These are phyloP conservation scores for Phyllotreta cruciferae DNA, from an alignment of 2,888 invertebrate species.

Conservation along the genomic window DNA sequence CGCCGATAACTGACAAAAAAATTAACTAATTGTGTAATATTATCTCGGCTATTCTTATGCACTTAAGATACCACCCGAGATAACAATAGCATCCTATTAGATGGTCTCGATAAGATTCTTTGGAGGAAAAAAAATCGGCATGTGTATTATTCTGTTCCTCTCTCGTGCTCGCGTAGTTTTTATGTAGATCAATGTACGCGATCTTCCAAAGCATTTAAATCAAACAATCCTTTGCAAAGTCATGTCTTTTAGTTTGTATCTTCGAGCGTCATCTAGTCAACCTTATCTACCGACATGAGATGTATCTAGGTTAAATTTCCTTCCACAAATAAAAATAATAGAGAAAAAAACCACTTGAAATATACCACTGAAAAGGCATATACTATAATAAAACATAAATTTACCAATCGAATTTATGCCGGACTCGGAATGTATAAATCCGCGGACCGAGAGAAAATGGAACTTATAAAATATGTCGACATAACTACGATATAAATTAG, in stretches of 20 bases:
- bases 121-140: slow-evolving; percentile 21
- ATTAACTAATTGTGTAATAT: slow-evolving; percentile 14
- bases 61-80: slow-evolving; percentile 17
- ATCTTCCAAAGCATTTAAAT: slow-evolving; percentile 28
- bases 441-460: slow-evolving; percentile 38
- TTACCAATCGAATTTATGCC: slow-evolving; percentile 39
- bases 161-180: slow-evolving; percentile 27
- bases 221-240: slow-evolving; percentile 31
- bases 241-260: slow-evolving; percentile 30
- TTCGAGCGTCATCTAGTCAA: slow-evolving; percentile 28
- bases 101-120: slow-evolving; percentile 14
- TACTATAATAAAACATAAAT: slow-evolving; percentile 44
- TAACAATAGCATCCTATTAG: slow-evolving; percentile 17
- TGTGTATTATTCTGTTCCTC: slow-evolving; percentile 26
- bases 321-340: slow-evolving; percentile 26
- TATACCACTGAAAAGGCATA: slow-evolving; percentile 36
- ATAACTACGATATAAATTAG: slow-evolving; percentile 48
- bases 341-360: slow-evolving; percentile 16
- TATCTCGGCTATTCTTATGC: slow-evolving; percentile 22
- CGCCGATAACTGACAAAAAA: slow-evolving; percentile 18
- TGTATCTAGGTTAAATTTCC: slow-evolving; percentile 42
- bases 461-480: slow-evolving; percentile 45
- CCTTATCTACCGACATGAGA: slow-evolving; percentile 35
- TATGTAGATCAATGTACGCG: slow-evolving; percentile 26
- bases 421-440: slow-evolving; percentile 37